These are phyloP conservation scores for Tokudaia tokunoshimensis DNA, from an alignment of 2,797 vertebrate species.

Conservation along the genomic window DNA sequence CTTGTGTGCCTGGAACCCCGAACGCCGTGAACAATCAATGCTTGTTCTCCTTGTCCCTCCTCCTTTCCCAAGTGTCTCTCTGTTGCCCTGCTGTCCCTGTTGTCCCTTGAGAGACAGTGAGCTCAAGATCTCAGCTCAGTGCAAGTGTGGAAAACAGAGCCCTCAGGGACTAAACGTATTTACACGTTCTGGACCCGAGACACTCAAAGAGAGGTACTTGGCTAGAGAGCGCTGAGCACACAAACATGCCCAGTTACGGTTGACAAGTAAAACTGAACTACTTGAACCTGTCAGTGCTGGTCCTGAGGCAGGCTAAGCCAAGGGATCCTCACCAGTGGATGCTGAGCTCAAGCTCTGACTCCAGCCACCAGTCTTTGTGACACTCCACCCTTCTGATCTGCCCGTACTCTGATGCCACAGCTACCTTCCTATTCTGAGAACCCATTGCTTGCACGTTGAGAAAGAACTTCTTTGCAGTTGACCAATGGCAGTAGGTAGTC, in stretches of 20 bases:
- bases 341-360: neutral
- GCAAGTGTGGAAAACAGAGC: constrained; percentile 11
- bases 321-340: neutral
- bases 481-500: neutral
- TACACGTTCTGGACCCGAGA: neutral
- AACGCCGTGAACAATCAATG: neutral
- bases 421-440: neutral
- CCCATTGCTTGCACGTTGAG: neutral
- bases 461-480: neutral
- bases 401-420: neutral
- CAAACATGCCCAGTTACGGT: neutral
- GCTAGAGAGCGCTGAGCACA: neutral
- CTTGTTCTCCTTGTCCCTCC: neutral
- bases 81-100: neutral
- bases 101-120: constrained; percentile 15
- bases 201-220: constrained; percentile 18
- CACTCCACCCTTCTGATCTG: neutral
- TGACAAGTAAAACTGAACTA: neutral
- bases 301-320: neutral
- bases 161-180: constrained; percentile 15
- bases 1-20: neutral
- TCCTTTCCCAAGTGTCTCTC: neutral
- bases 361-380: neutral
- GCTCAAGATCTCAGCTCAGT: constrained; percentile 29
- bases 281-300: neutral